A percentile compares a stretch with the other conserved stretches of the same genome.
phyloP scores from a whole-genome alignment of 2,888 invertebrate genomes.

The Plutella xylostella region DNA sequence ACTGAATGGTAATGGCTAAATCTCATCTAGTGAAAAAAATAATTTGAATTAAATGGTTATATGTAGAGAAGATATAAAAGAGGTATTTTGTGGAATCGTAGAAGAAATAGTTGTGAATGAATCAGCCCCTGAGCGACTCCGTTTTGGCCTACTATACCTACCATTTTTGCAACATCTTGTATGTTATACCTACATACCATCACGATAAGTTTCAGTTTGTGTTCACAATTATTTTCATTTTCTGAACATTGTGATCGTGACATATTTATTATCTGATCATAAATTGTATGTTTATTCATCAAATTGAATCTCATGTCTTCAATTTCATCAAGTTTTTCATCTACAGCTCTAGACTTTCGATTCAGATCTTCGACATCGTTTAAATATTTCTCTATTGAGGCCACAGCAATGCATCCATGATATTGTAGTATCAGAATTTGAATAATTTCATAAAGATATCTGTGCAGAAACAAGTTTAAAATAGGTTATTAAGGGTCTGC shows the following conservation, averaged over 20 bases:
- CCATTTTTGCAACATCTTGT: not conserved
- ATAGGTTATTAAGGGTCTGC: too few species aligned
- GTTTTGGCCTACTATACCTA: too few species aligned
- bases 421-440: conserved; percentile 52
- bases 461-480: too few species aligned
- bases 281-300: conserved; percentile 47
- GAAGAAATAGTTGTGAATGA: too few species aligned
- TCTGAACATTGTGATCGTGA: conserved; percentile 41
- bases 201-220: conserved; percentile 41
- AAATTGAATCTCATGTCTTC: conserved; percentile 42
- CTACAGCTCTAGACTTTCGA: conserved; percentile 33
- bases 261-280: conserved; percentile 45
- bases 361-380: conserved; percentile 39
- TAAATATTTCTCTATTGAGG: conserved; percentile 45
- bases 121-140: too few species aligned
- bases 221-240: conserved; percentile 39
- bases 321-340: conserved; percentile 46
- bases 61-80: too few species aligned
- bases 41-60: too few species aligned
- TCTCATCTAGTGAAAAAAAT: too few species aligned
- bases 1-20: too few species aligned
- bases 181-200: conserved; percentile 28
- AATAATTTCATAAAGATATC: conserved; percentile 48
- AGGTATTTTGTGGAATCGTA: too few species aligned
- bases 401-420: conserved; percentile 47